phyloP scores from a whole-genome alignment of 2,113 vertebrate genomes.

The Gobius niger region DNA sequence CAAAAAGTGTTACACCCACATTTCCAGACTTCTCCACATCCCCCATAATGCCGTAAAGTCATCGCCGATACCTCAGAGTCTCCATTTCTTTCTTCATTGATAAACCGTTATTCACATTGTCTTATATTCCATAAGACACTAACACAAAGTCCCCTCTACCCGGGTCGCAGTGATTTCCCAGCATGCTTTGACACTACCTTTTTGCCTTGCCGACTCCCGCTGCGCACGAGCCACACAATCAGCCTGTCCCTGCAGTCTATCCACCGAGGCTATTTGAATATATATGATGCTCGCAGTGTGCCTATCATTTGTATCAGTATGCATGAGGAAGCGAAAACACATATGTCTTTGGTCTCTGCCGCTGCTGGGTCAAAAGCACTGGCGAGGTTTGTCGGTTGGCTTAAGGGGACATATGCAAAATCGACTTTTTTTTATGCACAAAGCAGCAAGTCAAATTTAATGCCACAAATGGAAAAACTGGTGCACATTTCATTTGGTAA shows the following conservation, averaged over 20 bases:
- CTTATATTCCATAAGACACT: neutral
- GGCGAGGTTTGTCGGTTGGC: constrained; percentile 18
- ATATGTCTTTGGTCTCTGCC: constrained; percentile 7
- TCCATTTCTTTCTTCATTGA: neutral
- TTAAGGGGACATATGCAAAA: neutral
- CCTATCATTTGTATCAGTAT: constrained; percentile 38
- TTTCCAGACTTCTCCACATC: no score
- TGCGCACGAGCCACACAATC: constrained; percentile 30
- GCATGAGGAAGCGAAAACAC: constrained; percentile 27
- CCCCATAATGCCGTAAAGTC: no score
- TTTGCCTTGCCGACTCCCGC: constrained; percentile 28
- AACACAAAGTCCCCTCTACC: neutral
- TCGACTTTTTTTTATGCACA: no score
- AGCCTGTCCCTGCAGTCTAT: constrained; percentile 54
- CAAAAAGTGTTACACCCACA: no score
- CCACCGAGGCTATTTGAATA: constrained; percentile 53
- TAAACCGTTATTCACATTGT: neutral
- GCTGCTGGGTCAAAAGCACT: neutral
- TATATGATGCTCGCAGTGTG: constrained; percentile 29
- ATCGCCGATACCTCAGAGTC: no score
- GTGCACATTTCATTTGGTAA: no score
- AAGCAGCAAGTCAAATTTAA: no score
- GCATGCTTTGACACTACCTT: constrained; percentile 36
- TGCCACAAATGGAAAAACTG: no score
- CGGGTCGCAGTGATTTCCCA: neutral